Evolutionary conservation across 2,888 invertebrate species (phyloP).

Genomic region (Melanotus villosus): DNA sequence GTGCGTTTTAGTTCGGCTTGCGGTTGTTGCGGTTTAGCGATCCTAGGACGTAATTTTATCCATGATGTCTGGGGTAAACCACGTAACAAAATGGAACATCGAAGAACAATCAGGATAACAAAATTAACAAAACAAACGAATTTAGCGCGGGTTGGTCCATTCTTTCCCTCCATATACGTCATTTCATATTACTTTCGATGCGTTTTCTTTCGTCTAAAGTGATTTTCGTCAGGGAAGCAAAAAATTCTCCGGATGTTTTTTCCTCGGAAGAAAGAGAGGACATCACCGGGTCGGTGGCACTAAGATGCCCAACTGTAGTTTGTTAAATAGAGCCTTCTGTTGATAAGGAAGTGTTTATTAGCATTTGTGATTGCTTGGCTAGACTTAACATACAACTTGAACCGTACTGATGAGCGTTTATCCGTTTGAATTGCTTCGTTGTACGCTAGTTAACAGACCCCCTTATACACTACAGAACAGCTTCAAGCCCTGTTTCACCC

Average conservation of each 20-base stretch:
- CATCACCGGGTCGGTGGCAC: constrained; percentile 2
- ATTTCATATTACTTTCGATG: no score
- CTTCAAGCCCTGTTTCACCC: neutral
- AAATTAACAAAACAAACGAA: constrained; percentile 31
- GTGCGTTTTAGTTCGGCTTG: constrained; percentile 24
- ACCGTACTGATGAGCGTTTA: constrained; percentile 27
- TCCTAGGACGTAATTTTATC: constrained; percentile 32
- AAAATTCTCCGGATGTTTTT: neutral
- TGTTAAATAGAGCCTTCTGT: constrained; percentile 32
- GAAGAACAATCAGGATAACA: constrained; percentile 34
- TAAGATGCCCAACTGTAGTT: constrained; percentile 24
- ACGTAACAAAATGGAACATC: constrained; percentile 32
- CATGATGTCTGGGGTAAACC: constrained; percentile 28
- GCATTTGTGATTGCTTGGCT: constrained; percentile 43
- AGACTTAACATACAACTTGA: constrained; percentile 35
- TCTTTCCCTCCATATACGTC: no score
- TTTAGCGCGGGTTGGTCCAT: no score
- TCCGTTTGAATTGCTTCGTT: constrained; percentile 29
- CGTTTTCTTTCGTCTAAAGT: no score
- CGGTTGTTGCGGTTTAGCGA: constrained; percentile 26
- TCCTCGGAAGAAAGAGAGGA: no score
- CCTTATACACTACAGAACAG: neutral
- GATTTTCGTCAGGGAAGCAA: no score
- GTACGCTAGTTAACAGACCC: constrained; percentile 16
- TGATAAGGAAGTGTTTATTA: constrained; percentile 44